Percentiles rank a stretch among this genome's conserved stretches.
Conservation (phyloP, 2,113 vertebrate species). For the Platycercus adscitus region DNA sequence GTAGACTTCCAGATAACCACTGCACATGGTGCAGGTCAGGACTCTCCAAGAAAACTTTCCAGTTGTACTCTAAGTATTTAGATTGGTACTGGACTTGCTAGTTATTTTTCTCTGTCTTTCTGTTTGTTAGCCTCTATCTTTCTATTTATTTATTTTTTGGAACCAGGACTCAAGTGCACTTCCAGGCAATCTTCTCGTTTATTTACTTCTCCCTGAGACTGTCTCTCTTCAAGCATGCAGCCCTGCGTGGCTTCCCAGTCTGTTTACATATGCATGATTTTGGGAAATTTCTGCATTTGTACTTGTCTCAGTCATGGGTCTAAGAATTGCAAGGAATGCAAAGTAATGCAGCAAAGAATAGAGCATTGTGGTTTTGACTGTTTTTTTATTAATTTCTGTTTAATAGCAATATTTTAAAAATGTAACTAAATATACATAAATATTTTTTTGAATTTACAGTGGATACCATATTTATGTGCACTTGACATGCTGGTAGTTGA, state of each 20-base stretch:
- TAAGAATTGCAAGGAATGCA: neutral
- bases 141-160: neutral
- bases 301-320: neutral
- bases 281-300: neutral
- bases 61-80: neutral
- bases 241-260: neutral
- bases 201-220: neutral
- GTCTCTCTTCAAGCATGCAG: neutral
- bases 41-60: neutral
- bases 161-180: neutral
- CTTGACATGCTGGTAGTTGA: constrained; percentile 14
- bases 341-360: neutral
- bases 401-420: constrained; percentile 37
- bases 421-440: constrained; percentile 38
- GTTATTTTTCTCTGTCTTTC: neutral
- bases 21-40: neutral
- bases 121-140: neutral
- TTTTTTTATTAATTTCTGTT: constrained; percentile 30
- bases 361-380: neutral
- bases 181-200: neutral
- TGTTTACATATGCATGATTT: neutral
- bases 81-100: neutral
- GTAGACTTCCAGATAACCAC: neutral
- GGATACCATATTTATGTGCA: constrained; percentile 28
- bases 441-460: neutral